phyloP scores from a whole-genome alignment of 2,113 vertebrate species.

The Chitala chitala region DNA sequence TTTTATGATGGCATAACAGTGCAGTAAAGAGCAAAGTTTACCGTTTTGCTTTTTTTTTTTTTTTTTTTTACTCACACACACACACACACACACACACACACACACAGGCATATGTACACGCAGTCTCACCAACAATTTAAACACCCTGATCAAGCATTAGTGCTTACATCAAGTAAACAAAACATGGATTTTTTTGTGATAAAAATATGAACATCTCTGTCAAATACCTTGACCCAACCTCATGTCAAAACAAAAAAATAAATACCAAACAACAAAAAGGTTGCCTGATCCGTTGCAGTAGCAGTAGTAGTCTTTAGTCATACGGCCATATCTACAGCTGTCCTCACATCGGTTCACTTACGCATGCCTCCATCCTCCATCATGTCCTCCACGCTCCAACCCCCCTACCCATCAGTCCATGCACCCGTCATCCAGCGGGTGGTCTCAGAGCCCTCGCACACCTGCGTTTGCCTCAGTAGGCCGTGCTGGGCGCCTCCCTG shows the following conservation, averaged over 20 bases:
- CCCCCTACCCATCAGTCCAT: background rate
- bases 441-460: background rate
- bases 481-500: constrained; percentile 64
- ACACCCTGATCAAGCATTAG: constrained; percentile 38
- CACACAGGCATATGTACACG: constrained; percentile 3
- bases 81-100: constrained; percentile 11
- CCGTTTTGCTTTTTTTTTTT: too few relatives aligned
- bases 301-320: constrained; percentile 12
- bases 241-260: constrained; percentile 38
- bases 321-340: background rate
- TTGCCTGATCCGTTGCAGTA: constrained; percentile 42
- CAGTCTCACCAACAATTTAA: constrained; percentile 7
- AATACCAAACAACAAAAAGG: constrained; percentile 53
- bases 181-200: constrained; percentile 38
- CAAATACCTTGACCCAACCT: constrained; percentile 37
- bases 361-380: background rate
- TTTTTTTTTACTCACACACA: constrained; percentile 34
- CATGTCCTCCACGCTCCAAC: constrained; percentile 1
- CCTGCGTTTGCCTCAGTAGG: constrained; percentile 66
- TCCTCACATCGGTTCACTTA: background rate
- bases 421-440: background rate
- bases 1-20: constrained; percentile 45
- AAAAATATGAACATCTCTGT: constrained; percentile 56
- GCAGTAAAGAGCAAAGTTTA: constrained; percentile 49
- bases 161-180: constrained; percentile 49